Conservation (phyloP, 1,140 invertebrate species). For the Drosophila rhopaloa region DNA sequence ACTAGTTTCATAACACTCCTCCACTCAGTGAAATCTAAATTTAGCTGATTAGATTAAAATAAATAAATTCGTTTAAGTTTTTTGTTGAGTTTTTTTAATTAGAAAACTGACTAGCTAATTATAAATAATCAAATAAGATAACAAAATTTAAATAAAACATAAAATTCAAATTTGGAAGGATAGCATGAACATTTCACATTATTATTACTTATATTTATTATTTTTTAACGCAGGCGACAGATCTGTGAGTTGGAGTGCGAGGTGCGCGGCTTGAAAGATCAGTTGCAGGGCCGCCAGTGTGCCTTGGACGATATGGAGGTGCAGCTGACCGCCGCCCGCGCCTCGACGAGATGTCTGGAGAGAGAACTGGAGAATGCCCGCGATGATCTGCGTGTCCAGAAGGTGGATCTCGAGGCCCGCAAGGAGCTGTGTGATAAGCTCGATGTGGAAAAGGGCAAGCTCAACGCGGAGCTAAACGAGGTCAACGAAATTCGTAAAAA, state of each 20-base stretch:
- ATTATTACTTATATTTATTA: no score
- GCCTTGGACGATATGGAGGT: slow-evolving; percentile 58
- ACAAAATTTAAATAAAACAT: no score
- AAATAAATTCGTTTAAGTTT: no score
- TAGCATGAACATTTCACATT: no score
- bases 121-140: no score
- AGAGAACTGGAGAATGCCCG: slow-evolving; percentile 55
- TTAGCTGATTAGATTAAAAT: no score
- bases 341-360: slow-evolving; percentile 50
- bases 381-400: slow-evolving; percentile 57
- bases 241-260: slow-evolving; percentile 73
- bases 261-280: slow-evolving; percentile 55
- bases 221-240: slow-evolving; percentile 53
- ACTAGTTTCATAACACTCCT: no score
- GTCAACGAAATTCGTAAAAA: slow-evolving; percentile 65
- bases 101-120: no score
- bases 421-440: slow-evolving; percentile 80
- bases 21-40: no score
- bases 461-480: slow-evolving; percentile 77
- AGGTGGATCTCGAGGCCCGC: slow-evolving; percentile 71
- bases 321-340: slow-evolving; percentile 45
- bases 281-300: slow-evolving; percentile 54
- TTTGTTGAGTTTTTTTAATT: no score
- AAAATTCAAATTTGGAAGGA: no score
- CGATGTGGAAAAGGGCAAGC: slow-evolving; percentile 72